Conservation (phyloP, 2,888 invertebrate genomes). For the Protophormia terraenovae region DNA sequence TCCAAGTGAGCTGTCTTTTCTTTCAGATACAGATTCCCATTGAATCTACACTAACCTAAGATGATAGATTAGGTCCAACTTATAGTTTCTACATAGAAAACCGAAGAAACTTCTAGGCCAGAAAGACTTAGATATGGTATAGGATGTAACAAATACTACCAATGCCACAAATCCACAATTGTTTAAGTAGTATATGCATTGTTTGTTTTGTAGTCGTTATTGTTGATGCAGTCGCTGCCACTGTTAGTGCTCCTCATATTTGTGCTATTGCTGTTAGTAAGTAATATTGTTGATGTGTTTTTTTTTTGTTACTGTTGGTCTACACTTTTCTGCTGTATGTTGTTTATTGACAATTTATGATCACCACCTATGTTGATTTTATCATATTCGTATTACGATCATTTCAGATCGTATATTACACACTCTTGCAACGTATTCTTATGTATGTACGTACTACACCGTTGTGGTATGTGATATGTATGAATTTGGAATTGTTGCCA, state of each 20-base stretch:
- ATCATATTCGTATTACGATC: conserved; percentile 68
- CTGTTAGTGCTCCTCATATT: conserved; percentile 1
- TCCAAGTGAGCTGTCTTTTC: no score
- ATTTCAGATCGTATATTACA: conserved; percentile 64
- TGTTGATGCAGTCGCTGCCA: background rate
- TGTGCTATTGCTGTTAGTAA: conserved; percentile 3
- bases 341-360: conserved; percentile 65
- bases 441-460: background rate
- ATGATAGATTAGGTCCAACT: no score
- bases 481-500: conserved; percentile 53
- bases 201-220: background rate
- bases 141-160: background rate
- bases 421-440: conserved; percentile 14
- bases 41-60: no score
- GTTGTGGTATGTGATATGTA: conserved; percentile 11
- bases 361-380: conserved; percentile 67
- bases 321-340: conserved; percentile 56
- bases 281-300: conserved; percentile 26
- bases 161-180: background rate
- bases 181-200: background rate
- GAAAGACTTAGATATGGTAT: background rate
- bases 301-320: conserved; percentile 42
- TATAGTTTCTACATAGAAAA: no score
- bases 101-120: background rate
- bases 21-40: no score